Evolutionary conservation across 2,888 invertebrate genomes (phyloP).

Genomic region (Busseola fusca): DNA sequence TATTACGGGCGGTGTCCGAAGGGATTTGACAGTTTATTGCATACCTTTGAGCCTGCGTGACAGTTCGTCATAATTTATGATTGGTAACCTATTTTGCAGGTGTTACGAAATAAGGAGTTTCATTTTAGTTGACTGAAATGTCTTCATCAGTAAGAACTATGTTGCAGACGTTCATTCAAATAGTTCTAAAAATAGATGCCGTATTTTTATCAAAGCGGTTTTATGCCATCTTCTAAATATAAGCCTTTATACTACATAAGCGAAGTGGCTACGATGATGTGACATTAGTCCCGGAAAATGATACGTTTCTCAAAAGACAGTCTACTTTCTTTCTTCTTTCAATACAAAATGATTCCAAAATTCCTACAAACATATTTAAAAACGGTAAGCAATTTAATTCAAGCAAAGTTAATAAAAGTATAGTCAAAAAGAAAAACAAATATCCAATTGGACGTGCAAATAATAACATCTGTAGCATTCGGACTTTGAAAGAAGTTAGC

Average conservation of each 20-base stretch:
- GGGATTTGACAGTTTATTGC: conserved; percentile 48
- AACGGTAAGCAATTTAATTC: conserved; percentile 44
- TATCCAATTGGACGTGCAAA: conserved; percentile 72
- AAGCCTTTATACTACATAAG: background rate
- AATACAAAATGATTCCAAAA: background rate
- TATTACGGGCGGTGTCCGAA: conserved; percentile 52
- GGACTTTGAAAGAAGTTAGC: conserved; percentile 66
- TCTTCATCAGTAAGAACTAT: background rate
- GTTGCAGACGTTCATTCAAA: background rate
- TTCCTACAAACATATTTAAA: background rate
- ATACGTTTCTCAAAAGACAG: background rate
- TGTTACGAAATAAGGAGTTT: conserved; percentile 10
- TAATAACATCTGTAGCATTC: conserved; percentile 71
- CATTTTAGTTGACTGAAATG: background rate
- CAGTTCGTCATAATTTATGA: conserved; percentile 4
- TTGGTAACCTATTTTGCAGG: conserved; percentile 21
- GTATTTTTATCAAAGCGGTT: background rate
- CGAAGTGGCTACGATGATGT: background rate
- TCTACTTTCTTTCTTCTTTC: too few species aligned
- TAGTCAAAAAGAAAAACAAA: conserved; percentile 67
- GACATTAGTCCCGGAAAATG: background rate
- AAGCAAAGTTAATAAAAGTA: conserved; percentile 55
- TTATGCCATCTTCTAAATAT: background rate
- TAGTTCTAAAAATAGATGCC: background rate
- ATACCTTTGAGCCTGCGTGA: conserved; percentile 37